phyloP scores from a whole-genome alignment of 2,113 vertebrate genomes.

The Galbula dea region DNA sequence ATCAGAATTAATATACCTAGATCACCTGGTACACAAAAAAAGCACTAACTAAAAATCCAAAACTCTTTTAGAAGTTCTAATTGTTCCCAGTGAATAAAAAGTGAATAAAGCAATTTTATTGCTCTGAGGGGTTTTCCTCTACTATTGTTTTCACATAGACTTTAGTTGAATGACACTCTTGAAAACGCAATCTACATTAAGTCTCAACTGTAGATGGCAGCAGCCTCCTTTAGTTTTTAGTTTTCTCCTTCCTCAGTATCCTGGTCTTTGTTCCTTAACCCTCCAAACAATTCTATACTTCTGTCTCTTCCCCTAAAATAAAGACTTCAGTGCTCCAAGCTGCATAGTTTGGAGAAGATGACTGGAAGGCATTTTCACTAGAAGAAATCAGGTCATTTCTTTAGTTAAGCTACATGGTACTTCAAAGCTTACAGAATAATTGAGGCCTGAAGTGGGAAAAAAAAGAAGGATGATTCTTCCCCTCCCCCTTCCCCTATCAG shows the following conservation, averaged over 20 bases:
- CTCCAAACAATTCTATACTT: slow-evolving; percentile 28
- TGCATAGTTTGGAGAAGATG: slow-evolving; percentile 8
- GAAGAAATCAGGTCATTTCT: slow-evolving; percentile 50
- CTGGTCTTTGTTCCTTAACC: slow-evolving; percentile 66
- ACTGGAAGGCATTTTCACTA: slow-evolving; percentile 28
- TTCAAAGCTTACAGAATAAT: slow-evolving; percentile 56
- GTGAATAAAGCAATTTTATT: background rate
- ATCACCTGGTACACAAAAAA: background rate
- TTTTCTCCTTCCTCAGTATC: background rate
- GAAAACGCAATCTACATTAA: background rate
- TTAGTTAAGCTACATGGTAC: slow-evolving; percentile 16
- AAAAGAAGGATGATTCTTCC: background rate
- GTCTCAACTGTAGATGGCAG: slow-evolving; percentile 72
- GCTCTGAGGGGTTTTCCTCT: background rate
- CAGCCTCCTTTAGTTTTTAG: slow-evolving; percentile 31
- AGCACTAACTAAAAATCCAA: background rate
- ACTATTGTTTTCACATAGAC: background rate
- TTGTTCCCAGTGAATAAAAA: background rate
- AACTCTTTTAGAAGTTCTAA: background rate
- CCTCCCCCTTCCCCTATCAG: background rate
- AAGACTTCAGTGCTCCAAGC: slow-evolving; percentile 33
- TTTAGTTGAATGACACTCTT: background rate
- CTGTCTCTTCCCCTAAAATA: slow-evolving; percentile 52
- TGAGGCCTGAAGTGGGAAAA: slow-evolving; percentile 33
- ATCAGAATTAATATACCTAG: background rate